Percentiles rank a stretch among this genome's conserved stretches.
phyloP scores from a whole-genome alignment of 2,797 vertebrate species.

The Triplophysa yarkandensis region DNA sequence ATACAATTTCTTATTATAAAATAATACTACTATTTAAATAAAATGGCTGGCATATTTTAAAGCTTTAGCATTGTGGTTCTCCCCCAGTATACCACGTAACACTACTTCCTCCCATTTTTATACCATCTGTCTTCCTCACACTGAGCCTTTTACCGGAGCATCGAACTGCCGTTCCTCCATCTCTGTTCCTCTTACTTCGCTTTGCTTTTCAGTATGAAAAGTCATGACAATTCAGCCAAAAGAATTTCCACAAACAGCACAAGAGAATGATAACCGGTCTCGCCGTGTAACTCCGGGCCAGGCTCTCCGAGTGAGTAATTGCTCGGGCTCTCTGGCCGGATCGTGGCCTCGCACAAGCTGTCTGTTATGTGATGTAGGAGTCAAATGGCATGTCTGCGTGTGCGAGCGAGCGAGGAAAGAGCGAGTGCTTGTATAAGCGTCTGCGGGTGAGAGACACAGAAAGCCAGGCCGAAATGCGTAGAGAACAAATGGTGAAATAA shows the following conservation, averaged over 20 bases:
- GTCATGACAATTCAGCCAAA: slow-evolving; percentile 41
- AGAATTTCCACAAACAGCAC: slow-evolving; percentile 40
- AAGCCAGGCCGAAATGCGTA: not conserved
- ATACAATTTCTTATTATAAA: no score
- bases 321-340: slow-evolving; percentile 36
- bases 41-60: no score
- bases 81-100: no score
- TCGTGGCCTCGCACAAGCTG: slow-evolving; percentile 46
- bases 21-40: no score
- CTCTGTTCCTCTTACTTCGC: slow-evolving; percentile 25
- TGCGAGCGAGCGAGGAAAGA: not conserved
- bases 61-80: no score
- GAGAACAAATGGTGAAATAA: slow-evolving; percentile 32
- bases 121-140: slow-evolving; percentile 13
- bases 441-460: not conserved
- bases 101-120: no score
- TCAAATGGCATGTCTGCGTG: slow-evolving; percentile 29
- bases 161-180: slow-evolving; percentile 8
- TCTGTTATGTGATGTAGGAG: slow-evolving; percentile 48
- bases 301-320: slow-evolving; percentile 50
- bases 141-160: slow-evolving; percentile 3
- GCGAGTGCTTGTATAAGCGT: slow-evolving; percentile 2
- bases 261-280: slow-evolving; percentile 46
- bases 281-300: slow-evolving; percentile 38
- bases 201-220: slow-evolving; percentile 34